These are phyloP conservation scores for Halocynthia aurantium DNA, from an alignment of 23 tunicate species.

Conservation along the genomic window DNA sequence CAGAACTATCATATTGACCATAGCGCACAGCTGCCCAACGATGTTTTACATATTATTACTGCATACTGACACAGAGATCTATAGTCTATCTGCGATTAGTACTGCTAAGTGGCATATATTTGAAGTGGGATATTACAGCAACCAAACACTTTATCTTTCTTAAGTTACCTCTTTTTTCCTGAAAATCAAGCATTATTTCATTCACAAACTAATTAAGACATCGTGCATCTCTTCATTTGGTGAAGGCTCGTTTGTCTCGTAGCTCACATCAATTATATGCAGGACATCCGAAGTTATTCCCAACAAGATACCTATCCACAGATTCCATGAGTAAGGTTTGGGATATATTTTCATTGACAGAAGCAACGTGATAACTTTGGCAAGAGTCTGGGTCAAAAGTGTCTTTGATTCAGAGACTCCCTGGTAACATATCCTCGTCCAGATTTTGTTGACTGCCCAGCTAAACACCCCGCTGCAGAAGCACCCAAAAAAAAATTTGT, in stretches of 20 bases:
- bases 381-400: slow-evolving; percentile 43
- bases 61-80: too few species aligned
- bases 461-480: slow-evolving; percentile 70
- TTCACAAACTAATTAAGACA: slow-evolving; percentile 45
- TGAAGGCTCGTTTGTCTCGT: slow-evolving; percentile 4
- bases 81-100: too few species aligned
- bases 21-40: too few species aligned
- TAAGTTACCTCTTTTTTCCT: too few species aligned
- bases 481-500: slow-evolving; percentile 59
- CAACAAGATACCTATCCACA: slow-evolving; percentile 51
- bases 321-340: slow-evolving; percentile 20
- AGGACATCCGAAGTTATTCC: slow-evolving; percentile 50
- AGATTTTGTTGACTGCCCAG: slow-evolving; percentile 61
- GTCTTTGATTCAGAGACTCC: slow-evolving; percentile 13
- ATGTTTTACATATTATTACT: too few species aligned
- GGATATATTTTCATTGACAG: slow-evolving; percentile 64
- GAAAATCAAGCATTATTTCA: neutral
- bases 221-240: slow-evolving; percentile 53
- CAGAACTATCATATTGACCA: too few species aligned
- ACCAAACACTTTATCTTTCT: too few species aligned
- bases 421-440: slow-evolving; percentile 22
- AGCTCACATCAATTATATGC: slow-evolving; percentile 46
- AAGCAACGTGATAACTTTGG: slow-evolving; percentile 51
- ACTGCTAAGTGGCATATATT: too few species aligned
- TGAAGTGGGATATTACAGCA: too few species aligned